Evolutionary conservation across 2,888 invertebrate species (phyloP).

Genomic region (Sinohyriopsis cumingii): DNA sequence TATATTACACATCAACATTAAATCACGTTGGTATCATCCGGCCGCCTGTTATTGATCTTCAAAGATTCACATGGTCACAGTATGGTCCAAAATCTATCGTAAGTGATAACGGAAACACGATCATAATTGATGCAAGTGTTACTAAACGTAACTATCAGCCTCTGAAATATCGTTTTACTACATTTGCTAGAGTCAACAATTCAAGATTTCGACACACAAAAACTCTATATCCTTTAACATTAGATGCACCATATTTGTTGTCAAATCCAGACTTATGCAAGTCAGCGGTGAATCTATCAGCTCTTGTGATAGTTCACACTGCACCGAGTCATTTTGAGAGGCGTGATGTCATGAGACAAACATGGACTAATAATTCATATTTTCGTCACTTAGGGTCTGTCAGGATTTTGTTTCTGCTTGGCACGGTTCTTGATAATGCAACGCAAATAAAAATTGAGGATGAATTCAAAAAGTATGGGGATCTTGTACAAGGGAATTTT

Average conservation of each 20-base stretch:
- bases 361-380: slow-evolving; percentile 44
- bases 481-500: slow-evolving; percentile 55
- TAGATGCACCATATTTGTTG: slow-evolving; percentile 20
- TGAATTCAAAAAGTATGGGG: slow-evolving; percentile 38
- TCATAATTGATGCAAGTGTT: too few species aligned
- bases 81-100: too few species aligned
- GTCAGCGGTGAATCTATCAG: slow-evolving; percentile 17
- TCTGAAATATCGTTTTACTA: too few species aligned
- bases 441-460: slow-evolving; percentile 28
- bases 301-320: slow-evolving; percentile 37
- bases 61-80: too few species aligned
- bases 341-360: slow-evolving; percentile 35
- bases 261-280: slow-evolving; percentile 26
- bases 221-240: slow-evolving; percentile 23
- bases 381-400: slow-evolving; percentile 26
- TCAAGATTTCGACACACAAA: slow-evolving; percentile 3
- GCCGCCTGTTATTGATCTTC: too few species aligned
- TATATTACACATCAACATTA: too few species aligned
- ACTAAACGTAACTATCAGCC: too few species aligned
- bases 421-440: slow-evolving; percentile 22
- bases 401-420: slow-evolving; percentile 46
- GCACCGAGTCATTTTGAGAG: slow-evolving; percentile 36
- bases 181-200: too few species aligned
- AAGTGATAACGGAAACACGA: too few species aligned
- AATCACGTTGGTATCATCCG: too few species aligned